These are phyloP conservation scores for Neolamprologus modestus DNA, from an alignment of 2,113 vertebrate species.

Conservation along the genomic window DNA sequence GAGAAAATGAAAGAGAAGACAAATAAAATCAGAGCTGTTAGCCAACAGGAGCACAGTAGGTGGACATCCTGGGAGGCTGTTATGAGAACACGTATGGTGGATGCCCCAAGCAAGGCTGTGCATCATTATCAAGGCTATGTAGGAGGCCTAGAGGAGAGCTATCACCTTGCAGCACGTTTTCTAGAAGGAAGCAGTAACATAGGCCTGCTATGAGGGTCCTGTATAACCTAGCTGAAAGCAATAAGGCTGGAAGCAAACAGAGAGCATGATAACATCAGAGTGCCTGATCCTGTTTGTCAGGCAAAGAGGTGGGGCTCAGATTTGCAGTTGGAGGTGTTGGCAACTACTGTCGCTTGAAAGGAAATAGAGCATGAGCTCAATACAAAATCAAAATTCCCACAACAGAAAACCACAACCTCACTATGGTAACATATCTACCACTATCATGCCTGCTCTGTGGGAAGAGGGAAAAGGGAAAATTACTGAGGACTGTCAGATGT, in stretches of 20 bases:
- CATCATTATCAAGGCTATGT: neutral
- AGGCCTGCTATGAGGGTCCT: neutral
- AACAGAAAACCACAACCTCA: neutral
- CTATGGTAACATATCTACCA: neutral
- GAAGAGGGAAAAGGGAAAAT: neutral
- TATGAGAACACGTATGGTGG: neutral
- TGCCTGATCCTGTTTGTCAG: neutral
- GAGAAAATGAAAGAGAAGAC: neutral
- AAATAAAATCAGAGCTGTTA: neutral
- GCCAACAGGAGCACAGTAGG: neutral
- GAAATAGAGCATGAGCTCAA: neutral
- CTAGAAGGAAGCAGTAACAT: neutral
- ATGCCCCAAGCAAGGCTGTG: neutral
- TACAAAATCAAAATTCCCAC: neutral
- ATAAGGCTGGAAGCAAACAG: neutral
- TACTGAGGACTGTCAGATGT: neutral
- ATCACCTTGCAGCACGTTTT: neutral
- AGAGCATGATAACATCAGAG: neutral
- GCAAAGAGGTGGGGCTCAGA: neutral
- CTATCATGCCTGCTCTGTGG: neutral
- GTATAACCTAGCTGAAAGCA: neutral
- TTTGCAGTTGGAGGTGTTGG: neutral
- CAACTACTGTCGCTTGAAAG: neutral
- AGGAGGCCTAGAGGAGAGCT: neutral
- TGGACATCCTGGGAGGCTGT: neutral